Conservation (phyloP, 2,113 vertebrate species). For the Saimiri boliviensis region DNA sequence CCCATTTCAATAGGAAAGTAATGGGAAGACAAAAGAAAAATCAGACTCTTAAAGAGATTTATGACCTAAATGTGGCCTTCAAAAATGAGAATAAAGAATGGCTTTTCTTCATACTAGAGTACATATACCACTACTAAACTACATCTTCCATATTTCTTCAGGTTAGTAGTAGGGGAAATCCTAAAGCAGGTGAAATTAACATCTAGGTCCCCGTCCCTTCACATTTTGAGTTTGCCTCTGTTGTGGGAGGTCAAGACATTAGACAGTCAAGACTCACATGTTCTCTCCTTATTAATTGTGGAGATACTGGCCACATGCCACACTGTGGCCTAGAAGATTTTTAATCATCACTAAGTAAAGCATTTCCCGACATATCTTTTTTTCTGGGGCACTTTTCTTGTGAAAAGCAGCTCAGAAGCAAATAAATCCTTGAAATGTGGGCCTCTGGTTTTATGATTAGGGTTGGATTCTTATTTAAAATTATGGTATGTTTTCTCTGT, state of each 20-base stretch:
- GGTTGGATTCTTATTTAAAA: background rate
- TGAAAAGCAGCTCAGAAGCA: background rate
- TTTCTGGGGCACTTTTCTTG: background rate
- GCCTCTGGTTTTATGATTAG: background rate
- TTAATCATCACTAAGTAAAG: background rate
- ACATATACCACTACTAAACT: background rate
- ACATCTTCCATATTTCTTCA: background rate
- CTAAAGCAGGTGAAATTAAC: background rate
- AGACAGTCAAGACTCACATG: background rate
- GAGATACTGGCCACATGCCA: background rate
- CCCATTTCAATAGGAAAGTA: background rate
- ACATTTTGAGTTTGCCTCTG: background rate
- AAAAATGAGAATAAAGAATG: background rate
- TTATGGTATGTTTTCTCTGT: background rate
- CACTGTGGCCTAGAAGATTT: background rate
- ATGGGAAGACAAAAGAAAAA: background rate
- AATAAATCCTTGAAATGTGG: background rate
- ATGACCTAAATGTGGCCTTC: background rate
- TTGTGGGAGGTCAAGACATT: background rate
- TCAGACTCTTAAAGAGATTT: background rate
- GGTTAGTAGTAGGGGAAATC: background rate
- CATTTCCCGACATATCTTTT: background rate
- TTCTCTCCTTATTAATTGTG: background rate
- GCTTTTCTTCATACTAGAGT: background rate
- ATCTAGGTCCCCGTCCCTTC: background rate